phyloP scores from a whole-genome alignment of 2,113 vertebrate species.

The Mystacornis crossleyi region DNA sequence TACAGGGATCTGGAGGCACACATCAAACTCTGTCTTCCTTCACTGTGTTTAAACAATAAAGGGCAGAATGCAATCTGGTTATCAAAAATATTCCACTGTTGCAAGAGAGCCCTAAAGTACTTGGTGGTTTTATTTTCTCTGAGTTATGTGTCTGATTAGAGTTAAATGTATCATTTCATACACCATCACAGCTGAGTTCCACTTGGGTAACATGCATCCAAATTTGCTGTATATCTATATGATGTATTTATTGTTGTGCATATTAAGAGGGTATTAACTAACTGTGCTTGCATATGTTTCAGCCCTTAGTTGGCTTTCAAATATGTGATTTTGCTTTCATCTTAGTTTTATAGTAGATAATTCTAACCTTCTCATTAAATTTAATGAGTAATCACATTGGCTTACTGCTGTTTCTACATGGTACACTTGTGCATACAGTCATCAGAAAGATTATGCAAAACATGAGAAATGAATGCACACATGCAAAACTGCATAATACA shows the following conservation, averaged over 20 bases:
- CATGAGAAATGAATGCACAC: not conserved
- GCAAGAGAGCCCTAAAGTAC: not conserved
- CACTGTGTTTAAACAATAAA: not conserved
- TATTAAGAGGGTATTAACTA: slow-evolving; percentile 12
- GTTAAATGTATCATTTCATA: slow-evolving; percentile 17
- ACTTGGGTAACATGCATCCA: not conserved
- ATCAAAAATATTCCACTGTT: not conserved
- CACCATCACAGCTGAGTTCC: not conserved
- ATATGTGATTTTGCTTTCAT: slow-evolving; percentile 41
- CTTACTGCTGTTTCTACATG: slow-evolving; percentile 1
- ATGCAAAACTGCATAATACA: not conserved
- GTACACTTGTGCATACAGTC: not conserved
- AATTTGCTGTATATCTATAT: not conserved
- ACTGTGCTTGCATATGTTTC: slow-evolving; percentile 21
- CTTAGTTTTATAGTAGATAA: slow-evolving; percentile 39
- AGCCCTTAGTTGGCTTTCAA: not conserved
- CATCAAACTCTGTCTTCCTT: not conserved
- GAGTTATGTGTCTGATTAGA: not conserved
- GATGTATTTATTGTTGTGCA: not conserved
- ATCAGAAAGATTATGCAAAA: slow-evolving; percentile 44
- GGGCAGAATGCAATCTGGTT: not conserved
- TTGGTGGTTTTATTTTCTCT: not conserved
- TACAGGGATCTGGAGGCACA: not conserved
- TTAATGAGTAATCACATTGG: slow-evolving; percentile 36
- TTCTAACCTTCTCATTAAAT: slow-evolving; percentile 59